Evolutionary conservation across 2,797 vertebrate species (phyloP).

Genomic region (Ctenochaetus hawaiiensis): DNA sequence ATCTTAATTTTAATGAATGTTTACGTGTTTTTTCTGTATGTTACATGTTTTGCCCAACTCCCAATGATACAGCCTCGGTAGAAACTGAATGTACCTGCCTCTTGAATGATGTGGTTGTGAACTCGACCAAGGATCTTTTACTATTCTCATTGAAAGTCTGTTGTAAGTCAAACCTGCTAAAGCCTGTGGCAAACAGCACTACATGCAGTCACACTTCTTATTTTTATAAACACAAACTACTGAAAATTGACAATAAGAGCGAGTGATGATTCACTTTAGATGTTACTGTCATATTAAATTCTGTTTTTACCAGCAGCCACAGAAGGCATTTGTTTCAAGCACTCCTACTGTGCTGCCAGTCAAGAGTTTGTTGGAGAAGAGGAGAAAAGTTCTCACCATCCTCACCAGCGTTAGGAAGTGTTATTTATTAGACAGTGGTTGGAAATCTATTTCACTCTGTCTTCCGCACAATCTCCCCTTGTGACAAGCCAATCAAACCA

Average conservation of each 20-base stretch:
- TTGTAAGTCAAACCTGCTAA: conserved; percentile 4
- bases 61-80: neutral
- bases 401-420: neutral
- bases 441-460: conserved; percentile 30
- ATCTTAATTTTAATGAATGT: neutral
- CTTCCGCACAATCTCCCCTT: conserved; percentile 31
- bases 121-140: conserved; percentile 4
- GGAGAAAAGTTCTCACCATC: neutral
- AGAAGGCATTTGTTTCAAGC: conserved; percentile 24
- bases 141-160: conserved; percentile 1
- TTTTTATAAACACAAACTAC: conserved; percentile 16
- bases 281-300: conserved; percentile 11
- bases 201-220: neutral
- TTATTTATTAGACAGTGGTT: conserved; percentile 35
- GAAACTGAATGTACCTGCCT: neutral
- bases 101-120: neutral
- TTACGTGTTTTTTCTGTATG: neutral
- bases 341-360: conserved; percentile 22
- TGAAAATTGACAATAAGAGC: conserved; percentile 1
- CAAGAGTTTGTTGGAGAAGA: conserved; percentile 28
- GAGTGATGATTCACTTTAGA: conserved; percentile 18
- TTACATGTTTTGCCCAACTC: neutral
- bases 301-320: neutral
- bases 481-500: conserved; percentile 62
- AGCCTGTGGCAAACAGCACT: conserved; percentile 6